Evolutionary conservation across 2,113 vertebrate species (phyloP), one percentile per base, ranked within the genome.

Genomic region (Carassius auratus): DNA sequence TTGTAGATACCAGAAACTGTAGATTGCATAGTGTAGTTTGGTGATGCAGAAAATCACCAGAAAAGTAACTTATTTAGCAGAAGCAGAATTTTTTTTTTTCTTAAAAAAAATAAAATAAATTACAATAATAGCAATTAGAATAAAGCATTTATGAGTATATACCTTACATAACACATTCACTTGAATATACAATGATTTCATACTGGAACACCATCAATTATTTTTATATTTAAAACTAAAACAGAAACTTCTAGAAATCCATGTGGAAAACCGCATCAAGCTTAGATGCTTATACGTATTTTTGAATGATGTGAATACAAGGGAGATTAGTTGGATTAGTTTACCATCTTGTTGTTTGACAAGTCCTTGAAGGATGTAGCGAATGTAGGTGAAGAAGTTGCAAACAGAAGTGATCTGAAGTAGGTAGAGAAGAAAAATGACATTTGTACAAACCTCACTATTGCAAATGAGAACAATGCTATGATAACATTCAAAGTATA

Each of bases 371-470:
- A 98, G 96, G 92, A 99, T 99, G 89, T 99, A 99, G 52, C 98
- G 96, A 90, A 99, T 99, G 90, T 99, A 99, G 1, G 97, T 99
- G 92, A 99, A 99, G 95, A 99, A 99, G 90, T 99, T 99, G 91
- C 98, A 99, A 69, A 99, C 98, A 57, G 97, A 97, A 36, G 97
- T 99, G 91, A 99, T 99, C 98, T 99, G 26, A 78, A 88, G 84
- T 48, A 48, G 30, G 64, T 36, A 84, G 74, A 30, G 86, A 91
- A 90, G 6, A 62, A 21, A 66, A 33, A 14, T 21, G 26, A 14
- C 68, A 71, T 38, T 21, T 55, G 5, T 17, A 55, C 8, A 42
- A 38, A 42, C 8, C 15, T 71, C 68, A 74, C 0, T n/a, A 17
- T 30, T 33, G 30, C 30, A 36, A 14, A 26, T 23, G 5, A 3